Percentiles rank a stretch among this genome's conserved stretches.
These are phyloP conservation scores for Deilephila elpenor DNA, from an alignment of 2,888 invertebrate genomes.

Conservation along the genomic window DNA sequence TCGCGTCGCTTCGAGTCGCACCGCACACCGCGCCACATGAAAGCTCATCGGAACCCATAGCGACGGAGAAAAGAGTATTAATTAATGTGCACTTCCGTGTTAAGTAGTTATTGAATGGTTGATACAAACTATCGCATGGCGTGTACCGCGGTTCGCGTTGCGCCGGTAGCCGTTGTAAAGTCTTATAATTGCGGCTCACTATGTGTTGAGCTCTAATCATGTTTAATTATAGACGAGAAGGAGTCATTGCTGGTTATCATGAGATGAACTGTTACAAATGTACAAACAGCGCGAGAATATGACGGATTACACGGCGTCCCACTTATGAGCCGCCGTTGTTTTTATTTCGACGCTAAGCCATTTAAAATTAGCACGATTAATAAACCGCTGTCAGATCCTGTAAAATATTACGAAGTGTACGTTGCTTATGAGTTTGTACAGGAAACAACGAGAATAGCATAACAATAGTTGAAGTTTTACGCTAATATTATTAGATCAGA, in stretches of 20 bases:
- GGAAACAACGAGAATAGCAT: slow-evolving; percentile 6
- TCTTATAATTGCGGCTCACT: slow-evolving; percentile 79
- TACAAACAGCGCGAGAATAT: slow-evolving; percentile 71
- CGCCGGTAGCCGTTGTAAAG: slow-evolving; percentile 77
- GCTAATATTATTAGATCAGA: not conserved
- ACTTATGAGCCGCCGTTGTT: slow-evolving; percentile 35
- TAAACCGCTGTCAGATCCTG: slow-evolving; percentile 14
- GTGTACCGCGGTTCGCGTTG: slow-evolving; percentile 65
- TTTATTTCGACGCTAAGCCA: slow-evolving; percentile 7
- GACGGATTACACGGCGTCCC: slow-evolving; percentile 61
- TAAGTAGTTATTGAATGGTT: slow-evolving; percentile 68
- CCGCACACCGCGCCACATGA: slow-evolving; percentile 45
- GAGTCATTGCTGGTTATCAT: slow-evolving; percentile 82
- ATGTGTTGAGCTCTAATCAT: slow-evolving; percentile 83
- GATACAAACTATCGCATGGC: slow-evolving; percentile 73
- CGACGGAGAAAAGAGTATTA: slow-evolving; percentile 44
- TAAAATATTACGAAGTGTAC: slow-evolving; percentile 7
- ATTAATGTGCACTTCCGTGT: slow-evolving; percentile 73
- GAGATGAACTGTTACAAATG: slow-evolving; percentile 82
- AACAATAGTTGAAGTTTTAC: slow-evolving; percentile 2
- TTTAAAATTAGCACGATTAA: slow-evolving; percentile 21
- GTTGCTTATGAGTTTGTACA: slow-evolving; percentile 6
- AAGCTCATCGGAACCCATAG: slow-evolving; percentile 51
- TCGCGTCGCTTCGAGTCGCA: slow-evolving; percentile 36
- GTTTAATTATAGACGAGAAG: slow-evolving; percentile 77